A percentile compares a stretch with the other conserved stretches of the same genome.
phyloP scores from a whole-genome alignment of 2,888 invertebrate genomes.

The Erebia ligea region DNA sequence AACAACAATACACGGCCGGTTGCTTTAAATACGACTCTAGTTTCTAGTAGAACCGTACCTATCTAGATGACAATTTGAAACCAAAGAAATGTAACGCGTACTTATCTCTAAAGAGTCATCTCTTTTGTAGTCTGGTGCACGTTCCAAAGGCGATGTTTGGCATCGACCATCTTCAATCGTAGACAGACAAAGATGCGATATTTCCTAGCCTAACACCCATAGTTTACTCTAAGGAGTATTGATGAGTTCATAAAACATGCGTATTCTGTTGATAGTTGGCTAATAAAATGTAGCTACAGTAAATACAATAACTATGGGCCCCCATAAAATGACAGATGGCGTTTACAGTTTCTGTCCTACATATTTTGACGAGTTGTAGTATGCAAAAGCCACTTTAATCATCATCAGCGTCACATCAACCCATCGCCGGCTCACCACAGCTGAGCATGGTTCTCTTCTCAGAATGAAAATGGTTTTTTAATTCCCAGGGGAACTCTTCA shows the following conservation, averaged over 20 bases:
- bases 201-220: neutral
- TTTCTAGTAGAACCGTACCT: neutral
- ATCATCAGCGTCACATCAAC: too few relatives aligned
- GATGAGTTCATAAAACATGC: neutral
- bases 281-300: too few relatives aligned
- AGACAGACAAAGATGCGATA: constrained; percentile 9
- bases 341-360: too few relatives aligned
- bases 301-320: too few relatives aligned
- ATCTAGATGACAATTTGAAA: neutral
- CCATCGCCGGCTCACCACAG: too few relatives aligned
- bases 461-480: too few relatives aligned
- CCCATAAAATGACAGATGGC: too few relatives aligned
- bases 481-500: too few relatives aligned
- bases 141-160: constrained; percentile 20
- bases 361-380: too few relatives aligned
- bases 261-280: neutral
- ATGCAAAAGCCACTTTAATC: too few relatives aligned
- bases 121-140: constrained; percentile 19
- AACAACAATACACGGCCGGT: too few relatives aligned
- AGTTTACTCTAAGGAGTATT: neutral
- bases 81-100: constrained; percentile 3
- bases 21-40: neutral
- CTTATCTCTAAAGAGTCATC: constrained; percentile 19
- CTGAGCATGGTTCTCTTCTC: too few relatives aligned
- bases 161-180: constrained; percentile 12